phyloP scores from a whole-genome alignment of 1,140 invertebrate genomes.

The Aphis craccivora region DNA sequence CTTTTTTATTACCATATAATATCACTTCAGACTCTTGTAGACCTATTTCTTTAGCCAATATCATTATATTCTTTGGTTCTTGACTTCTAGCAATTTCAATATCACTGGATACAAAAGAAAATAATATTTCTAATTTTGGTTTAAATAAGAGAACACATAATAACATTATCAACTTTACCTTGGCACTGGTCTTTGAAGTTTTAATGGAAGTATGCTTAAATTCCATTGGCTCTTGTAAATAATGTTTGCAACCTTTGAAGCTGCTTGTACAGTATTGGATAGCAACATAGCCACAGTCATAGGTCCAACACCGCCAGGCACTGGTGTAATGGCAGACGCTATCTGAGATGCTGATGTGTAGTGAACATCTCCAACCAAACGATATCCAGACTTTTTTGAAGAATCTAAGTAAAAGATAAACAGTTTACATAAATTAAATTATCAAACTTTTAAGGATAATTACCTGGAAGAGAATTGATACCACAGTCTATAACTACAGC shows the following conservation, averaged over 20 bases:
- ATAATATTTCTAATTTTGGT: slow-evolving; percentile 5
- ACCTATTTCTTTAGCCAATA: slow-evolving; percentile 86
- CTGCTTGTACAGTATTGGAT: slow-evolving; percentile 91
- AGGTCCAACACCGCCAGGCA: slow-evolving; percentile 97
- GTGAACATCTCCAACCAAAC: slow-evolving; percentile 94
- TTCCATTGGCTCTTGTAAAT: slow-evolving; percentile 72
- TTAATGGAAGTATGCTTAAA: slow-evolving; percentile 70
- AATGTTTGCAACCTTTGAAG: slow-evolving; percentile 70
- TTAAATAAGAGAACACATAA: too few species aligned
- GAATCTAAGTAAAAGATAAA: slow-evolving; percentile 71
- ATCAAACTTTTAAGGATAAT: slow-evolving; percentile 58
- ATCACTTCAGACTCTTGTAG: slow-evolving; percentile 82
- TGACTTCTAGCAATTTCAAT: slow-evolving; percentile 89
- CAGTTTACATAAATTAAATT: slow-evolving; percentile 4
- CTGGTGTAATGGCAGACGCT: slow-evolving; percentile 92
- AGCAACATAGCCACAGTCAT: slow-evolving; percentile 99
- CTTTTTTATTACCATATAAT: slow-evolving; percentile 92
- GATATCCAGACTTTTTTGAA: slow-evolving; percentile 81
- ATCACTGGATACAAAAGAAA: slow-evolving; percentile 70
- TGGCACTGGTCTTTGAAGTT: slow-evolving; percentile 73
- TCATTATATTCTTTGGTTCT: slow-evolving; percentile 82
- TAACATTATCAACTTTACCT: slow-evolving; percentile 66
- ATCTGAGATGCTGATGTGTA: slow-evolving; percentile 80
- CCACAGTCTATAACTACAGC: slow-evolving; percentile 99
- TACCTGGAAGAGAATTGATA: slow-evolving; percentile 93